Evolutionary conservation across 1,140 invertebrate species (phyloP).

Genomic region (Bombus pyrosoma): DNA sequence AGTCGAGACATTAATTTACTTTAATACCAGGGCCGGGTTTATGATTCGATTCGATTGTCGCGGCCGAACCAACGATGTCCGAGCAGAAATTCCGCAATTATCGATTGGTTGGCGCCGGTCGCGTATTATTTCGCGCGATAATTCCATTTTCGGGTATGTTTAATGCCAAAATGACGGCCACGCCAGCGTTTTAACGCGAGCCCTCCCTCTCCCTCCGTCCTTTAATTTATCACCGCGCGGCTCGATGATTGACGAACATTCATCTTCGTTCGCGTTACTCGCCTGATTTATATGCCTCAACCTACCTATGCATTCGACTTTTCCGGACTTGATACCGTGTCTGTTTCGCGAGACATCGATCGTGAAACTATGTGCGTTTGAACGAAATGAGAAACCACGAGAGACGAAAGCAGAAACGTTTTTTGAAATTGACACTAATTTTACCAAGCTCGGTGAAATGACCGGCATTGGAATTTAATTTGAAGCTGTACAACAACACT

Average conservation of each 20-base stretch:
- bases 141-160: slow-evolving; percentile 22
- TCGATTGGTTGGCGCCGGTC: background rate
- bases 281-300: slow-evolving; percentile 27
- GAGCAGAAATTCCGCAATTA: slow-evolving; percentile 8
- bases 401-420: too few species aligned
- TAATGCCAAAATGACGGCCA: background rate
- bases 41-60: slow-evolving; percentile 33
- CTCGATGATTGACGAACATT: slow-evolving; percentile 35
- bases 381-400: too few species aligned
- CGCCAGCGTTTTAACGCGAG: slow-evolving; percentile 12
- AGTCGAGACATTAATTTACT: slow-evolving; percentile 35
- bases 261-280: slow-evolving; percentile 3
- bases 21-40: slow-evolving; percentile 26
- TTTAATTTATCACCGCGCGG: slow-evolving; percentile 5
- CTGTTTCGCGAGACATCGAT: too few species aligned
- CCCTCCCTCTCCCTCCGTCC: background rate
- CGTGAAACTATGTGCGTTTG: too few species aligned
- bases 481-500: too few species aligned
- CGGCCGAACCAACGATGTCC: background rate
- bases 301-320: background rate
- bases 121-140: slow-evolving; percentile 29
- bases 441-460: too few species aligned
- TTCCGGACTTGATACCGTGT: background rate
- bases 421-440: too few species aligned
- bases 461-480: too few species aligned